A percentile compares a stretch with the other conserved stretches of the same genome.
Conservation (phyloP, 2,113 vertebrate species). For the Oxyura jamaicensis region DNA sequence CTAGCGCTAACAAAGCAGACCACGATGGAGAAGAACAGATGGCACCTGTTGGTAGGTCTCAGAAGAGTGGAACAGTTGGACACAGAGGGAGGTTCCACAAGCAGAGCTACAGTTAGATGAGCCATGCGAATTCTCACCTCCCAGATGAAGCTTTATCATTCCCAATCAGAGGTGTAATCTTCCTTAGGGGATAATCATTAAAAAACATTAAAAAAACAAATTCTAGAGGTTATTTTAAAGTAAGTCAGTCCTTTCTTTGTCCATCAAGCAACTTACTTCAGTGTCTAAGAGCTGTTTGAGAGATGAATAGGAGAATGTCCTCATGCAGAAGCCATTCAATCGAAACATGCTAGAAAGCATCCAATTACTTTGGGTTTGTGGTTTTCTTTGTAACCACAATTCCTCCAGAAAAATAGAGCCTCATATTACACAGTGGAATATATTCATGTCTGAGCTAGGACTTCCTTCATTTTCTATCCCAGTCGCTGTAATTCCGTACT, state of each 20-base stretch:
- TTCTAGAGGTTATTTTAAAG: not conserved
- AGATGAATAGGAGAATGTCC: not conserved
- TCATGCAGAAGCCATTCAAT: not conserved
- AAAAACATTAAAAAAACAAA: not conserved
- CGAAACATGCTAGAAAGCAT: constrained; percentile 21
- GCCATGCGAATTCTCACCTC: not conserved
- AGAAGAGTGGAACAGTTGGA: not conserved
- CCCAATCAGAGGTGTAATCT: not conserved
- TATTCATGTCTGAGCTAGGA: constrained; percentile 35
- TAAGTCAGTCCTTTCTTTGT: not conserved
- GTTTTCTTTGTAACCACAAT: constrained; percentile 51
- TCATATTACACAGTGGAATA: constrained; percentile 1
- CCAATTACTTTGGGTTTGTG: constrained; percentile 22
- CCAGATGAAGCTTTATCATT: not conserved
- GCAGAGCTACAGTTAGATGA: not conserved
- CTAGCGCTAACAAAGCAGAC: not conserved
- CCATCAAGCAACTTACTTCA: not conserved
- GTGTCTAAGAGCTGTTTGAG: not conserved
- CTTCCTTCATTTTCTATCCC: constrained; percentile 14
- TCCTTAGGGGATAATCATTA: not conserved
- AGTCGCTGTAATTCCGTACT: not conserved
- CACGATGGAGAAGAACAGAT: not conserved
- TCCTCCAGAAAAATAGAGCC: constrained; percentile 43
- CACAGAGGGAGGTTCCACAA: not conserved
- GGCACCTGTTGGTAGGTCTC: not conserved